These are phyloP conservation scores for Diaperis boleti DNA, from an alignment of 2,888 invertebrate species.

Conservation along the genomic window DNA sequence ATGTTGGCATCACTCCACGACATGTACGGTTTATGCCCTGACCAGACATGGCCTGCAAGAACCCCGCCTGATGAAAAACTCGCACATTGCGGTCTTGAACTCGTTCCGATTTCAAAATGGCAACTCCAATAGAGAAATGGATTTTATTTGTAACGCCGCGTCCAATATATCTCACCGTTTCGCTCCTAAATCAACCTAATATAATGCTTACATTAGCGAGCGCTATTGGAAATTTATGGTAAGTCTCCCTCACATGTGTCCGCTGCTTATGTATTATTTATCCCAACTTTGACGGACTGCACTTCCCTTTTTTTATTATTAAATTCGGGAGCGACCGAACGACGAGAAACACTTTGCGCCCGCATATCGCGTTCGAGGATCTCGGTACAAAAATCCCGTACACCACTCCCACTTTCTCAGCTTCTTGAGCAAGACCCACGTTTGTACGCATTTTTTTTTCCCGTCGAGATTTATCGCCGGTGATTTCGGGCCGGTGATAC, in stretches of 20 bases:
- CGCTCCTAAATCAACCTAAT: slow-evolving; percentile 58
- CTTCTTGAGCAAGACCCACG: slow-evolving; percentile 34
- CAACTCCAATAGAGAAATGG: slow-evolving; percentile 57
- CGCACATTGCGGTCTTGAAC: slow-evolving; percentile 57
- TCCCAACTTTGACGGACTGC: slow-evolving; percentile 37
- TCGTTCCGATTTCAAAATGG: slow-evolving; percentile 61
- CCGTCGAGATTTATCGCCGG: slow-evolving; percentile 22
- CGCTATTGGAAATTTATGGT: slow-evolving; percentile 52
- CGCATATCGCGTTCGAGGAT: slow-evolving; percentile 29
- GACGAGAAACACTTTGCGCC: slow-evolving; percentile 22
- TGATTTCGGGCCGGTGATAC: slow-evolving; percentile 30
- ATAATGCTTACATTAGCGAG: slow-evolving; percentile 59
- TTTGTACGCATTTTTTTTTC: slow-evolving; percentile 29
- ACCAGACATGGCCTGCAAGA: slow-evolving; percentile 54
- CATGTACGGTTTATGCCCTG: slow-evolving; percentile 56
- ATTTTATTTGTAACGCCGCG: slow-evolving; percentile 53
- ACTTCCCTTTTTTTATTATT: slow-evolving; percentile 11
- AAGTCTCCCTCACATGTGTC: slow-evolving; percentile 39
- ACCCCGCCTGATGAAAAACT: slow-evolving; percentile 59
- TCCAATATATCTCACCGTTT: slow-evolving; percentile 54
- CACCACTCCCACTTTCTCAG: slow-evolving; percentile 34
- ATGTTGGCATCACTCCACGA: slow-evolving; percentile 59
- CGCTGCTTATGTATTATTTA: slow-evolving; percentile 43
- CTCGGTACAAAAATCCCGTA: slow-evolving; percentile 25
- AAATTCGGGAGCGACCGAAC: slow-evolving; percentile 20